A percentile compares a stretch with the other conserved stretches of the same genome.
These are phyloP conservation scores for Pelosia muscerda DNA, from an alignment of 2,888 invertebrate genomes.

Conservation along the genomic window DNA sequence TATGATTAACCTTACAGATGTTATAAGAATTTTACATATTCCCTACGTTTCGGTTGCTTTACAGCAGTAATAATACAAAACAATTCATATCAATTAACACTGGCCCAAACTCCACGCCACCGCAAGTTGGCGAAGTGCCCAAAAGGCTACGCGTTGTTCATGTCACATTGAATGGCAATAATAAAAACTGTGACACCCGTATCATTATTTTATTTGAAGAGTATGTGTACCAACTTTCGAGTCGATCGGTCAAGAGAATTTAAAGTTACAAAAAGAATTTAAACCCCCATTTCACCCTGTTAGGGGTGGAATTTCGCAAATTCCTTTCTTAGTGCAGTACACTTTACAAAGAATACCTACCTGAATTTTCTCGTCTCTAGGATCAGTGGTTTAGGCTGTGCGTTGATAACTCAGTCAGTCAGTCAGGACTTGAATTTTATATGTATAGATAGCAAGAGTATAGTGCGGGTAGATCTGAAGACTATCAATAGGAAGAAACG, in stretches of 20 bases:
- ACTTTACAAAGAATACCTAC: no score
- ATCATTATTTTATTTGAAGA: not conserved
- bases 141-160: conserved; percentile 4
- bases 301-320: conserved; percentile 1
- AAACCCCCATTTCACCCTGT: conserved; percentile 4
- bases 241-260: conserved; percentile 4
- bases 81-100: conserved; percentile 4
- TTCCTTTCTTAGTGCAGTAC: conserved; percentile 5
- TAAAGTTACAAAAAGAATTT: conserved; percentile 2
- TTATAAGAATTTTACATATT: conserved; percentile 7
- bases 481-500: conserved; percentile 5
- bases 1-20: conserved; percentile 6
- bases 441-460: not conserved
- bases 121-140: conserved; percentile 7
- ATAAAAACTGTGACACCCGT: conserved; percentile 5
- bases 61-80: conserved; percentile 4
- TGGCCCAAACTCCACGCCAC: conserved; percentile 1
- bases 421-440: conserved; percentile 7
- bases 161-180: conserved; percentile 6
- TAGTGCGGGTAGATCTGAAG: conserved; percentile 6
- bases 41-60: conserved; percentile 6
- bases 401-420: conserved; percentile 7
- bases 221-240: conserved; percentile 7
- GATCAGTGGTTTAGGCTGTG: no score
- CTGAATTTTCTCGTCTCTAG: no score